Conservation (phyloP, 2,888 invertebrate genomes). For the Hecatera dysodea region DNA sequence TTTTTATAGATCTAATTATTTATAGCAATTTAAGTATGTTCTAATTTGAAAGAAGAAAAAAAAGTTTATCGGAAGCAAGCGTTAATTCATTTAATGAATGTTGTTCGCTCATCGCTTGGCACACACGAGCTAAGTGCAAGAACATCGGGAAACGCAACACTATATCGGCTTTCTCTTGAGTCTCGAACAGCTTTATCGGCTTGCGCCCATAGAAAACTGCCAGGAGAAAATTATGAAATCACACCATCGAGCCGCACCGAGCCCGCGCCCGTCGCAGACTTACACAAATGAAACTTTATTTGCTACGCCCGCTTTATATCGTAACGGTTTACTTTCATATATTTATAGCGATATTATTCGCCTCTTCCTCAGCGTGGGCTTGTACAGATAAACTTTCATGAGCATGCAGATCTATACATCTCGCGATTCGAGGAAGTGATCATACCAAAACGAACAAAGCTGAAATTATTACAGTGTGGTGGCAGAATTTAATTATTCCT, state of each 20-base stretch:
- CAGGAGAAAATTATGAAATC: constrained; percentile 86
- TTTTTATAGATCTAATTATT: constrained; percentile 7
- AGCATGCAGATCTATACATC: constrained; percentile 57
- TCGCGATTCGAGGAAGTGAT: constrained; percentile 60
- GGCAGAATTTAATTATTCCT: constrained; percentile 50
- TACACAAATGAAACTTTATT: constrained; percentile 68
- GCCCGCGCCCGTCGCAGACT: constrained; percentile 58
- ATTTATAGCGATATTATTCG: constrained; percentile 65
- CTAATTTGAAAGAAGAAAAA: not conserved
- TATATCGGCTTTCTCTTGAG: constrained; percentile 85
- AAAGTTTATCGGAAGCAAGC: not conserved
- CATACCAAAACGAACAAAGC: constrained; percentile 52
- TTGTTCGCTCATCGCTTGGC: constrained; percentile 69
- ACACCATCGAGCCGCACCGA: constrained; percentile 66
- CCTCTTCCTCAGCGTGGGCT: constrained; percentile 64
- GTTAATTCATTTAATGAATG: constrained; percentile 9
- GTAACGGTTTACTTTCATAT: constrained; percentile 66
- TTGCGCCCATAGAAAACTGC: constrained; percentile 82
- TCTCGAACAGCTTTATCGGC: constrained; percentile 80
- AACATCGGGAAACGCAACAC: constrained; percentile 84
- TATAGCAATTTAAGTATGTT: not conserved
- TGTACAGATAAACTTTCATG: constrained; percentile 63
- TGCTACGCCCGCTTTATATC: constrained; percentile 62
- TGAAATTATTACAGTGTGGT: constrained; percentile 45
- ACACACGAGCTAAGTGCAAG: constrained; percentile 73